phyloP scores from a whole-genome alignment of 1,140 invertebrate genomes.

The Pseudoatta argentina region DNA sequence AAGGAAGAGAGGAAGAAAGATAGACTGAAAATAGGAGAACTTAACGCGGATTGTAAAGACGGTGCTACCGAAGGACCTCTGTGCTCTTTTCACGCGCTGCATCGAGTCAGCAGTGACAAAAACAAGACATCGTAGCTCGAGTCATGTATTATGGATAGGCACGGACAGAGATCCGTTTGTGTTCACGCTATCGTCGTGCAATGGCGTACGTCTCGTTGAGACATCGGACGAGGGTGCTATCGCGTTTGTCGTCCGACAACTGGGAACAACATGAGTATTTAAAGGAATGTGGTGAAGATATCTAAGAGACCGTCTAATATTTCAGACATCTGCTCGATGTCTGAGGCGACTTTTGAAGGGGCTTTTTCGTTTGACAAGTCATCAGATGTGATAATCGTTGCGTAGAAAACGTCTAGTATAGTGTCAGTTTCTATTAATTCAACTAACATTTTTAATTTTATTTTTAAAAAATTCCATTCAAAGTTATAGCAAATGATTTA shows the following conservation, averaged over 20 bases:
- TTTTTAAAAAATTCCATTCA: background rate
- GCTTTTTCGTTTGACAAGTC: slow-evolving; percentile 7
- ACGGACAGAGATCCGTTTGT: slow-evolving; percentile 81
- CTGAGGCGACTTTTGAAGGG: background rate
- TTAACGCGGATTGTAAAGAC: slow-evolving; percentile 3
- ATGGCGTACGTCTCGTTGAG: slow-evolving; percentile 62
- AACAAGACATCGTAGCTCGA: slow-evolving; percentile 70
- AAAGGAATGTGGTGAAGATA: slow-evolving; percentile 3
- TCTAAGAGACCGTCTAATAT: slow-evolving; percentile 52
- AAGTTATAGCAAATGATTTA: background rate
- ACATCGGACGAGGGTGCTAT: slow-evolving; percentile 21
- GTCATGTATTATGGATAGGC: slow-evolving; percentile 71
- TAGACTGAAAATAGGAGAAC: background rate
- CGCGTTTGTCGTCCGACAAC: slow-evolving; percentile 20
- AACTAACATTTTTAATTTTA: background rate
- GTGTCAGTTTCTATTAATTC: background rate
- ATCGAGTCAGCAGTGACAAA: slow-evolving; percentile 71
- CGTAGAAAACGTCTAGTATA: background rate
- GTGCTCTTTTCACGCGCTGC: slow-evolving; percentile 14
- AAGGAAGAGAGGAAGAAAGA: background rate
- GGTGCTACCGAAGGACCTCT: slow-evolving; percentile 40
- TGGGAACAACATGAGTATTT: background rate
- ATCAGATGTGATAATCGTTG: background rate
- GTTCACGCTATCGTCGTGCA: slow-evolving; percentile 69
- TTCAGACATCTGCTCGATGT: slow-evolving; percentile 49